Conservation (phyloP, 2,888 invertebrate species). For the Helicoverpa assulta region DNA sequence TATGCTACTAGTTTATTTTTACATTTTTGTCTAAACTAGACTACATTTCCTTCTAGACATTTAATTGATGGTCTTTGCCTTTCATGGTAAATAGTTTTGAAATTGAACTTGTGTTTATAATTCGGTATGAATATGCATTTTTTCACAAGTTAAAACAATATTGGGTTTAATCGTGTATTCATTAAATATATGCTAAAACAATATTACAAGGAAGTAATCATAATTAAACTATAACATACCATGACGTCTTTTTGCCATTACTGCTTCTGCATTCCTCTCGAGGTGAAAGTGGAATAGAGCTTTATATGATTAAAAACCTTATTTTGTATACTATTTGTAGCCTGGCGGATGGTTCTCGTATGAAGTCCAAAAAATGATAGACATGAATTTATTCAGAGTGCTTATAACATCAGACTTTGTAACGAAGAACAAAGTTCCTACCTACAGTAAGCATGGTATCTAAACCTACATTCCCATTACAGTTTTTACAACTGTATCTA, state of each 20-base stretch:
- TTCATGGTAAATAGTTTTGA: conserved; percentile 29
- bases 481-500: conserved; percentile 32
- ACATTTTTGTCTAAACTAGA: conserved; percentile 21
- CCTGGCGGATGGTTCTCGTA: too few relatives aligned
- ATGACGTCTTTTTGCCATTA: neutral
- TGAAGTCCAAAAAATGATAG: too few relatives aligned
- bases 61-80: conserved; percentile 12
- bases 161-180: too few relatives aligned
- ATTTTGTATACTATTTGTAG: too few relatives aligned
- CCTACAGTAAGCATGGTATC: neutral
- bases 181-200: too few relatives aligned
- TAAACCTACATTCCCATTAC: neutral
- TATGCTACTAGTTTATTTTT: conserved; percentile 40
- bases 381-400: neutral
- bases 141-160: too few relatives aligned
- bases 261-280: neutral
- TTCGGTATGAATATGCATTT: too few relatives aligned
- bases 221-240: too few relatives aligned
- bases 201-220: too few relatives aligned
- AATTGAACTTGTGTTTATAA: conserved; percentile 30
- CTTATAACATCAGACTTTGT: neutral
- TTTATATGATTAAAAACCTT: too few relatives aligned
- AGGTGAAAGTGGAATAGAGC: neutral
- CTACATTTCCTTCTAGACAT: conserved; percentile 15
- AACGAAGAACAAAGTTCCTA: neutral